Conservation (phyloP, 2,888 invertebrate genomes). For the Tyria jacobaeae region DNA sequence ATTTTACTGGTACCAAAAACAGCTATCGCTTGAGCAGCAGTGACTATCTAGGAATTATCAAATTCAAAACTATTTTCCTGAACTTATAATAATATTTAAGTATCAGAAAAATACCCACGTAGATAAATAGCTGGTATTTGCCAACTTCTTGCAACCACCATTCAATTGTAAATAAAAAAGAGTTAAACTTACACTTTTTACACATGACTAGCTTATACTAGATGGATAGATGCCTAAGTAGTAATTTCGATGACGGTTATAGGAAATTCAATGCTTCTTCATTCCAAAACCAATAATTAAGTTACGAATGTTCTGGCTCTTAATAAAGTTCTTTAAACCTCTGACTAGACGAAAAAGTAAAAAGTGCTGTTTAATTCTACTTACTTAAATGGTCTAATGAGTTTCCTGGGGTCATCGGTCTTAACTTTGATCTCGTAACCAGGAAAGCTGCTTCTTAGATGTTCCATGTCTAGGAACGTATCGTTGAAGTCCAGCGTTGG, state of each 20-base stretch:
- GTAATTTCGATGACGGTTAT: conserved; percentile 1
- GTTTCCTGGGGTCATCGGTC: conserved; percentile 88
- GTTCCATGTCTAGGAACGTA: conserved; percentile 97
- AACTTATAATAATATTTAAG: background rate
- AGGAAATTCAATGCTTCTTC: conserved; percentile 4
- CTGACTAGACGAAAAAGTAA: background rate
- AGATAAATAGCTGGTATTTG: background rate
- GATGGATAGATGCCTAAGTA: background rate
- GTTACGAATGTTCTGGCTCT: background rate
- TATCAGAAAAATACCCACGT: background rate
- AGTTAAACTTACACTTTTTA: background rate
- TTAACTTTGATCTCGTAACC: conserved; percentile 91
- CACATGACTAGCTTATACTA: background rate
- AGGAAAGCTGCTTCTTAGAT: conserved; percentile 95
- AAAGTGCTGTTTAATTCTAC: conserved; percentile 37
- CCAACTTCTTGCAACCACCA: background rate
- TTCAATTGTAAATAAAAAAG: background rate
- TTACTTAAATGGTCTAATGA: conserved; percentile 94
- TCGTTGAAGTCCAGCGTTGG: conserved; percentile 97
- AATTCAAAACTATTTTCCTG: background rate
- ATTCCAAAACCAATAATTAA: background rate
- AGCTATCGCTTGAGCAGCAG: too few relatives aligned
- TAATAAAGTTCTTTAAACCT: background rate
- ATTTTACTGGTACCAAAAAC: too few relatives aligned
- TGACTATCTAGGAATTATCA: background rate